A percentile compares a stretch with the other conserved stretches of the same genome.
Evolutionary conservation across 2,888 invertebrate species (phyloP).

Genomic region (Spisula solida): DNA sequence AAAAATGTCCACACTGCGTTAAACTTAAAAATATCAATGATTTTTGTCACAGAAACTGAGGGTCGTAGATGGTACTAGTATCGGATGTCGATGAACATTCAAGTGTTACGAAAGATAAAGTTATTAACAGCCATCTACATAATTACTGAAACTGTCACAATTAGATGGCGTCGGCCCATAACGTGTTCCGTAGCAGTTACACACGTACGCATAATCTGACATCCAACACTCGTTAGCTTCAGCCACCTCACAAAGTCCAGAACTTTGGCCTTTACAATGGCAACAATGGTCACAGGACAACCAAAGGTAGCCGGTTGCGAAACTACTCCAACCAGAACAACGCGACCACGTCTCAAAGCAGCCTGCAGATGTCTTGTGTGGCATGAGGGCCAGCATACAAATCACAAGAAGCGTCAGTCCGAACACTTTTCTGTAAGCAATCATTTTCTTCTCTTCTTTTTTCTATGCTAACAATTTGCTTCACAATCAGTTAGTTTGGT

Average conservation of each 20-base stretch:
- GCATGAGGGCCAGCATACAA: not conserved
- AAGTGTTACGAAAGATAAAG: not conserved
- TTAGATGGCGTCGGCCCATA: not conserved
- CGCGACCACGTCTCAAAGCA: constrained; percentile 41
- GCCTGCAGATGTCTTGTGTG: not conserved
- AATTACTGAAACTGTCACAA: not conserved
- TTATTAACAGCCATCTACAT: not conserved
- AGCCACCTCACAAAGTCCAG: not conserved
- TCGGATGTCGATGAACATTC: not conserved
- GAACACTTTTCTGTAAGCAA: not conserved
- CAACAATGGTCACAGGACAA: constrained; percentile 19
- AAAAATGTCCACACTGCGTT: too few relatives aligned
- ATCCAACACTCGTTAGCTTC: not conserved
- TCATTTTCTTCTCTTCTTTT: not conserved
- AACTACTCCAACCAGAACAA: constrained; percentile 33
- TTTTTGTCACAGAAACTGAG: not conserved
- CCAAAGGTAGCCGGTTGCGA: constrained; percentile 16
- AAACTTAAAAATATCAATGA: not conserved
- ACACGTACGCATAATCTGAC: not conserved
- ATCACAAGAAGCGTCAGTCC: not conserved
- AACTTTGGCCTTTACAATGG: constrained; percentile 1
- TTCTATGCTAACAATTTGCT: too few relatives aligned
- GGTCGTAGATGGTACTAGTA: not conserved
- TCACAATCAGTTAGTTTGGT: too few relatives aligned
- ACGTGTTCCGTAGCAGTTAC: not conserved